Evolutionary conservation across 2,797 vertebrate species (phyloP).

Genomic region (Cephalopachus bancanus): DNA sequence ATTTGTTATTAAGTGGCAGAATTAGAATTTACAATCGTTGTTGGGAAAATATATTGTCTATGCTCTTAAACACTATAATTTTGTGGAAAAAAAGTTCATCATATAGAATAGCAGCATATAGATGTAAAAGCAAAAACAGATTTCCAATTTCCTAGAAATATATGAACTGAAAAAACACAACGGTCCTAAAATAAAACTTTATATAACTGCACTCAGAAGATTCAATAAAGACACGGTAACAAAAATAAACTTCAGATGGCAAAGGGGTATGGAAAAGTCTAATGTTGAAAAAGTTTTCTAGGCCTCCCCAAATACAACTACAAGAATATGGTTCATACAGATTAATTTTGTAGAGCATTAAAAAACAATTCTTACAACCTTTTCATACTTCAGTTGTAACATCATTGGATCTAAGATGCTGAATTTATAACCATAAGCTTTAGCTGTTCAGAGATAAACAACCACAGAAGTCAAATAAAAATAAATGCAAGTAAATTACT

Average conservation of each 20-base stretch:
- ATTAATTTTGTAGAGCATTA: not conserved
- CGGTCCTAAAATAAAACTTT: constrained; percentile 43
- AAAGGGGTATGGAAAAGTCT: not conserved
- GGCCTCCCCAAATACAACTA: not conserved
- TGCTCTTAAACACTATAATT: not conserved
- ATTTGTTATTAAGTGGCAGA: constrained; percentile 26
- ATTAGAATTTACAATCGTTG: constrained; percentile 25
- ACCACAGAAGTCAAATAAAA: constrained; percentile 1
- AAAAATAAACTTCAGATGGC: constrained; percentile 45
- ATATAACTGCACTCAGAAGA: not conserved
- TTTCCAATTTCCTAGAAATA: constrained; percentile 39
- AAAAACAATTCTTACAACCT: not conserved
- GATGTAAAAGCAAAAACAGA: constrained; percentile 24
- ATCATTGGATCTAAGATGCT: not conserved
- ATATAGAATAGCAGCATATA: not conserved
- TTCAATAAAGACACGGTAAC: not conserved
- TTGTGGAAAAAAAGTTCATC: constrained; percentile 34
- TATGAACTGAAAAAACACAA: not conserved
- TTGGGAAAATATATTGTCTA: not conserved
- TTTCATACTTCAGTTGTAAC: not conserved
- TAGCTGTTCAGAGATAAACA: not conserved
- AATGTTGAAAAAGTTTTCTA: not conserved
- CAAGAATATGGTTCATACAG: not conserved
- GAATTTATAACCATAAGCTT: constrained; percentile 49
- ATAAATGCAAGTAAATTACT: constrained; percentile 7